Base-by-base conservation (phyloP, 2,797 vertebrate species). In the Thalassophryne amazonica region DNA sequence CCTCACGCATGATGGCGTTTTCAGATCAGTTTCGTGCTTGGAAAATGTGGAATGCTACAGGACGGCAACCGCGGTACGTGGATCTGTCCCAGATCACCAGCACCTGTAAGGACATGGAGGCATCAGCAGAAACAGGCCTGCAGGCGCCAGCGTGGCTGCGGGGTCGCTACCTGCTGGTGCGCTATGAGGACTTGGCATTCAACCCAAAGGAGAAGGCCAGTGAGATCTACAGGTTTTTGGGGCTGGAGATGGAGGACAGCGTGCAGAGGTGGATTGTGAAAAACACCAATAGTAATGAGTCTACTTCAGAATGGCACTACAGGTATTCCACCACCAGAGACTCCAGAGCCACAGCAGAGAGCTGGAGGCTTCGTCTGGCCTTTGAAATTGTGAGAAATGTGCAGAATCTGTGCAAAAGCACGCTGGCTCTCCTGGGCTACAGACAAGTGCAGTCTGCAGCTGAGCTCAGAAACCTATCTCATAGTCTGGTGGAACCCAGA, bases 11-110 rank as follows among this genome's bases (percentile, higher is more conserved):
- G 56, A 78, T 73, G 50, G 85, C 90, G 0, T 93, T 93, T 51
- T 68, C 77, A 0, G 86, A 90, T 31, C 85, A 90, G 38, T 93
- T 90, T 58, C 86, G 81, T 0, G 78, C 88, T 22, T 93, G 90
- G 89, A 90, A 92, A 60, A 89, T 93, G 58, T 93, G 92, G 92
- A 93, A 92, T 0, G 84, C 84, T 0, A 92, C 90, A 0, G 88
- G 89, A 3, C 69, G 84, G 6, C 88, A 89, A 54, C 92, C 92
- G 1, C 82, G 83, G 6, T 87, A 87, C 1, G 76, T 93, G 27
- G 91, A 93, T 70, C 75, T 93, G 33, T 73, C 84, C 0, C 86
- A 88, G 71, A 91, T 93, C 53, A 89, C 85, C 5, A 88, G 78
- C 52, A 91, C 86, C 24, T 93, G 92, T 35, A 83, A 80, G 31